Conservation (phyloP, 2,113 vertebrate species). For the Nanorana parkeri region DNA sequence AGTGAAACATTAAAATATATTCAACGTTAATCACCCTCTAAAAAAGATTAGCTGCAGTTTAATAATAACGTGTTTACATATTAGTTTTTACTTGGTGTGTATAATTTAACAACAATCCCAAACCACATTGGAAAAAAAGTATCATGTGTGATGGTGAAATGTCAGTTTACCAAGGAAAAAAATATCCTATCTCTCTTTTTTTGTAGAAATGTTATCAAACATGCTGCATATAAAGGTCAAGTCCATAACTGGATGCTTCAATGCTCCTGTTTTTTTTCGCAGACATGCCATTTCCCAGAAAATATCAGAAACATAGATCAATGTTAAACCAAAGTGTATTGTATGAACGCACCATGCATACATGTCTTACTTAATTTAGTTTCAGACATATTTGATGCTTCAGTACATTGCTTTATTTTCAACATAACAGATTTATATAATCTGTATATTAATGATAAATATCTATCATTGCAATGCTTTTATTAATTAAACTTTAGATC, state of each 20-base stretch:
- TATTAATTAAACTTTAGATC: not conserved
- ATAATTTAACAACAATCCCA: not conserved
- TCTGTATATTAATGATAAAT: conserved; percentile 11
- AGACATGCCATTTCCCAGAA: conserved; percentile 72
- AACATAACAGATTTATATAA: not conserved
- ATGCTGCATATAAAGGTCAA: conserved; percentile 65
- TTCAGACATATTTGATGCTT: conserved; percentile 46
- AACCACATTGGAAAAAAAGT: not conserved
- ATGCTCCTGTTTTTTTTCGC: conserved; percentile 62
- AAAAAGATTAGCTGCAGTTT: too few species aligned
- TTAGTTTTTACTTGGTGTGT: not conserved
- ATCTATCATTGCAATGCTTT: not conserved
- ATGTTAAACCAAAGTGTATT: conserved; percentile 60
- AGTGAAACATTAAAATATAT: too few species aligned
- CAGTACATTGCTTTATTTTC: not conserved
- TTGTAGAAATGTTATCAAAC: conserved; percentile 65
- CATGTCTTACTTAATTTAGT: conserved; percentile 57
- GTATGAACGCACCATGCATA: conserved; percentile 60
- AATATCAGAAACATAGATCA: conserved; percentile 73
- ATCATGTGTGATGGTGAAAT: conserved; percentile 29
- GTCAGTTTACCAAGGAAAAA: conserved; percentile 59
- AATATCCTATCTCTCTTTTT: conserved; percentile 56
- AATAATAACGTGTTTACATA: not conserved
- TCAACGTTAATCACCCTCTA: too few species aligned
- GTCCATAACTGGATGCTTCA: conserved; percentile 63